Base-by-base conservation (phyloP, 2,888 invertebrate genomes). In the Scaptomyza reducta region DNA sequence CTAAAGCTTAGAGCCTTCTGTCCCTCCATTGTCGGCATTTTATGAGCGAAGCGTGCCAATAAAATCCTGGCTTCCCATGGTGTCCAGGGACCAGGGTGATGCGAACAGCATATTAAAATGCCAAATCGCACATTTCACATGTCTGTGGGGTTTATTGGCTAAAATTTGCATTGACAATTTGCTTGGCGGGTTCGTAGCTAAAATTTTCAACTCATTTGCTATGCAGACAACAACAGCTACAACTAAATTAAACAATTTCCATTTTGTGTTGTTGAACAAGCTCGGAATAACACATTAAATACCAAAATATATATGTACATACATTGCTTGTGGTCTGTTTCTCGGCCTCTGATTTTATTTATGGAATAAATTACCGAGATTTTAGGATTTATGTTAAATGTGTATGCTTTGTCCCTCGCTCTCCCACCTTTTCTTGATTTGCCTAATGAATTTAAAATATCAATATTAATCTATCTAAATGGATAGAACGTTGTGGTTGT, bases 281-380 rank as follows among this genome's bases (percentile, higher is more conserved):
- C 5, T 7, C 49, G 27, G 33, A 33, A 61, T 49, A 25, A 38
- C 16, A 25, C 11, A 62, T 60, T 54, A 44, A 50, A n/a, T 22
- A 16, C 27, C 16, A 9, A 40, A 10, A 27, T 16, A 45, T 10
- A 27, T 7, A 31, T 31, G 10, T 31, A 42, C 3, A 22, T 33
- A 29, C 14, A 31, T 33, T 22, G 16, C 42, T 5, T 16, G 42
- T 14, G 18, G 3, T 13, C 33, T 22, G 14, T 7, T 13, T 18
- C 33, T 51, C 45, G 38, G 46, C 45, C 27, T 35, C 40, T 40
- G 57, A 45, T 49, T 79, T 80, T 76, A 74, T 82, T 79, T 66
- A 70, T 72, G 77, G 54, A 58, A 85, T 72, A 72, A 63, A 85
- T 85, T 82, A 60, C 57, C 18, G 22, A 54, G 67, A 56, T 58